Conservation (phyloP, 2,113 vertebrate species). For the Anguilla japonica region DNA sequence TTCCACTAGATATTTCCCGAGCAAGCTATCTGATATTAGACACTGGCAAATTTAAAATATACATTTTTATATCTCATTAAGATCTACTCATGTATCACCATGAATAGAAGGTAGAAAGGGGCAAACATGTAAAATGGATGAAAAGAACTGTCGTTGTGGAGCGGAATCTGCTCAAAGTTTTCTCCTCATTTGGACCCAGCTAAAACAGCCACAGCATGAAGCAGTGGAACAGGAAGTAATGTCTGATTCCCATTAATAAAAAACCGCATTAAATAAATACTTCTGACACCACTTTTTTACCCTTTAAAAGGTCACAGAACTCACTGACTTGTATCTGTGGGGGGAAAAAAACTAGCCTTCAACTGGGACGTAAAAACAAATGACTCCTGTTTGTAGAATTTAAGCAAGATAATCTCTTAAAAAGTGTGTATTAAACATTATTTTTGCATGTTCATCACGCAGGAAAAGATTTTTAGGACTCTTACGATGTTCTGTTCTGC, state of each 20-base stretch:
- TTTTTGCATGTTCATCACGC: background rate
- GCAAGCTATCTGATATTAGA: background rate
- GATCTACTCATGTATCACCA: background rate
- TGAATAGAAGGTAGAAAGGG: too few relatives aligned
- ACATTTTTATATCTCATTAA: background rate
- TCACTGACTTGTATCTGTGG: too few relatives aligned
- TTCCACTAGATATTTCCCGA: background rate
- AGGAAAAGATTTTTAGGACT: too few relatives aligned
- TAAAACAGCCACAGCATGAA: background rate
- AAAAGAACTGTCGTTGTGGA: too few relatives aligned
- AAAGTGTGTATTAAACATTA: background rate
- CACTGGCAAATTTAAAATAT: background rate
- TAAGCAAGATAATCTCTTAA: background rate
- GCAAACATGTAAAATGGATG: background rate
- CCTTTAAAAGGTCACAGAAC: too few relatives aligned
- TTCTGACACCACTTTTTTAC: too few relatives aligned
- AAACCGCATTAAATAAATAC: background rate
- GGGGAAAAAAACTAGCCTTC: too few relatives aligned
- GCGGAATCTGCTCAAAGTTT: too few relatives aligned
- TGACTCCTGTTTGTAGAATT: background rate
- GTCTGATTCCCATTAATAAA: background rate
- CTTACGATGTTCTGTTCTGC: too few relatives aligned
- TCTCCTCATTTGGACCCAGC: too few relatives aligned
- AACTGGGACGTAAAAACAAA: background rate
- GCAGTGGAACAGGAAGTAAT: background rate